Base-by-base conservation (phyloP, 2,888 invertebrate species). In the Phalera bucephala region DNA sequence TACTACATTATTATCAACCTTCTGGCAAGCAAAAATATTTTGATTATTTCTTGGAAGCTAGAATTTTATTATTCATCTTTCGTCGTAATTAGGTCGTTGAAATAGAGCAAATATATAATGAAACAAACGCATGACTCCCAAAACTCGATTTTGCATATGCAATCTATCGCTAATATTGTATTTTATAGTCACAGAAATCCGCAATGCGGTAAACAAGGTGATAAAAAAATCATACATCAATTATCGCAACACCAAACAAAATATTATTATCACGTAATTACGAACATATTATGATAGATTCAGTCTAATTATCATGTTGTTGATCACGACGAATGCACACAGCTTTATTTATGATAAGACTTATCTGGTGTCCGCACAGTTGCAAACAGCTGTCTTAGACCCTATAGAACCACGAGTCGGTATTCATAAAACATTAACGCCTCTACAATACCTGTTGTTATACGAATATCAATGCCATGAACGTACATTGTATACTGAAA, bases 331-430 rank as follows among this genome's bases (percentile, higher is more conserved):
- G 5, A n/a, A n/a, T 52, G 55, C 52, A 52, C n/a, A n/a, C n/a
- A n/a, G n/a, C n/a, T n/a, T 52, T 69, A 46, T 50, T 64, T 42
- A 48, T 50, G 68, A 73, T 77, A 75, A 69, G 52, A 57, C 48
- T 61, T 76, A 74, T 74, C 72, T 64, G 41, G 26, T 49, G 52
- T 57, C 59, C 63, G 53, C 53, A 51, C 51, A 40, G 53, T 57
- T 45, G 51, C 49, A 55, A 63, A 66, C 70, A 68, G 54, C 67
- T 71, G 67, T 63, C 58, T 61, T 53, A 72, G 61, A 67, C 56
- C 58, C 45, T 52, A 48, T 31, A 44, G 38, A 31, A 43, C 33
- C 49, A 45, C 53, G 53, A 52, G 46, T 47, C 55, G 30, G 36
- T 63, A 65, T 57, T 60, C 54, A 59, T 52, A 47, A 46, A 48